Conservation (phyloP, 2,797 vertebrate genomes). For the Delichon dasypus region DNA sequence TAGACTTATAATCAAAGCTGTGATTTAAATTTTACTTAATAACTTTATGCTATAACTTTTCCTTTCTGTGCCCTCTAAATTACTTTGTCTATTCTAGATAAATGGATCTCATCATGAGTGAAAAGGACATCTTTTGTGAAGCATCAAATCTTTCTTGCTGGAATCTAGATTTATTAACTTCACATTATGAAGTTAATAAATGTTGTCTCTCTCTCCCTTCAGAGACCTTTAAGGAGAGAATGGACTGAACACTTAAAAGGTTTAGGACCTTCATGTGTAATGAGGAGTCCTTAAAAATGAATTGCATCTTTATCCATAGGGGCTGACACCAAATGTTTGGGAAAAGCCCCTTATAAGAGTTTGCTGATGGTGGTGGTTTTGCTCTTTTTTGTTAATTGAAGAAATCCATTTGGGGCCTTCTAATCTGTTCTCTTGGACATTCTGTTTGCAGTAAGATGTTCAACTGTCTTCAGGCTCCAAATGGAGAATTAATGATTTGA, state of each 20-base stretch:
- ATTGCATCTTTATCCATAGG: not conserved
- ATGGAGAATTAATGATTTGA: not conserved
- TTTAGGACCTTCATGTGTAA: not conserved
- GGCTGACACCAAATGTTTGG: not conserved
- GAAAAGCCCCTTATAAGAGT: not conserved
- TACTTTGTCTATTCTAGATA: slow-evolving; percentile 30
- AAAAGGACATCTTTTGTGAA: slow-evolving; percentile 31
- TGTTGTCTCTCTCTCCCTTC: not conserved
- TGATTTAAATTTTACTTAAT: slow-evolving; percentile 21
- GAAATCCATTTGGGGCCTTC: not conserved
- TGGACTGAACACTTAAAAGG: not conserved
- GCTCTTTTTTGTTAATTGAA: not conserved
- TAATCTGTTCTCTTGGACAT: not conserved
- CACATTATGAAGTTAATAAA: slow-evolving; percentile 6
- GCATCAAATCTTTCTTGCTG: slow-evolving; percentile 10
- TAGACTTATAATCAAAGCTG: not conserved
- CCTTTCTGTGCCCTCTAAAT: slow-evolving; percentile 14
- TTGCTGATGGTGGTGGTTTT: not conserved
- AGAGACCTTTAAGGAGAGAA: not conserved
- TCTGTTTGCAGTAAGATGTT: not conserved
- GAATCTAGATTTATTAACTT: slow-evolving; percentile 41
- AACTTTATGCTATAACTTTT: slow-evolving; percentile 19
- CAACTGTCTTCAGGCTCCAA: not conserved
- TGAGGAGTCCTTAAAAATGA: not conserved
- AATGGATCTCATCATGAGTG: slow-evolving; percentile 24